These are phyloP conservation scores for Chlorodrepanis virens DNA, from an alignment of 2,113 vertebrate genomes.

Conservation along the genomic window DNA sequence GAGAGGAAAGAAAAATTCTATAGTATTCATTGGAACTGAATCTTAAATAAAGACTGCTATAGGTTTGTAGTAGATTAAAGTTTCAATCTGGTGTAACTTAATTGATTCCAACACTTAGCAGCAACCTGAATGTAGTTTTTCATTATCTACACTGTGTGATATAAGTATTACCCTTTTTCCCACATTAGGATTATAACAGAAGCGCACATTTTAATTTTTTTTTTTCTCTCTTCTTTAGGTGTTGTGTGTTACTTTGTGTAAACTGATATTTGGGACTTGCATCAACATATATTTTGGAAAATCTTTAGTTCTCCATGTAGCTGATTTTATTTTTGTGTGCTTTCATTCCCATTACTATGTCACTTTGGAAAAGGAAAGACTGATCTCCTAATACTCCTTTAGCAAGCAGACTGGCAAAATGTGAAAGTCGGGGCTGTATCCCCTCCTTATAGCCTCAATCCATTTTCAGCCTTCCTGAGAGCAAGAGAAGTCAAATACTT, in stretches of 20 bases:
- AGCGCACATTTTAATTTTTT: not conserved
- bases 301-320: fast-evolving
- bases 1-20: not conserved
- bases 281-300: not conserved
- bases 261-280: fast-evolving
- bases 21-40: not conserved
- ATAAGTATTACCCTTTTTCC: not conserved
- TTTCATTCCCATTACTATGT: not conserved
- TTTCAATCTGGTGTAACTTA: not conserved
- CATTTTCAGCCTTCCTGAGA: not conserved
- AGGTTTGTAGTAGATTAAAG: not conserved
- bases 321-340: not conserved
- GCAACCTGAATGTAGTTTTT: not conserved
- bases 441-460: not conserved
- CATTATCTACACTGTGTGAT: not conserved
- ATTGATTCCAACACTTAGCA: not conserved
- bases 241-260: not conserved
- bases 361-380: not conserved
- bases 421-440: fast-evolving
- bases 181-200: not conserved
- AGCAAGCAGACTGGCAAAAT: not conserved
- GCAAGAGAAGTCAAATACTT: not conserved
- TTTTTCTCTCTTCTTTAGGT: not conserved
- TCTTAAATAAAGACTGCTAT: not conserved
- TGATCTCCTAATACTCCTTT: too few relatives aligned